Percentiles rank a stretch among this genome's conserved stretches.
phyloP scores from a whole-genome alignment of 2,797 vertebrate species.

The Acanthiza pusilla region DNA sequence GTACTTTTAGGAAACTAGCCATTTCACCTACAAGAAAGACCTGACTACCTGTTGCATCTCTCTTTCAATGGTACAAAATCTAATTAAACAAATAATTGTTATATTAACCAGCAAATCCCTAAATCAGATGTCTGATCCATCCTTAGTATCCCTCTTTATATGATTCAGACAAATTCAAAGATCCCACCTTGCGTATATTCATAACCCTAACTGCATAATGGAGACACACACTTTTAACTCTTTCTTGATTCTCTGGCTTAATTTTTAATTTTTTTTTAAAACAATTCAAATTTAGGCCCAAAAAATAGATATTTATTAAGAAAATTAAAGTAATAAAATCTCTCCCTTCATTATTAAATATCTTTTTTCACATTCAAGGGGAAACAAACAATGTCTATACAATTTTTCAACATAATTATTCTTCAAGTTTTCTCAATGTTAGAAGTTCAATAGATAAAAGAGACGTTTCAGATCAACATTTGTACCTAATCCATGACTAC shows the following conservation, averaged over 20 bases:
- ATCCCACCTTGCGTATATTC: neutral
- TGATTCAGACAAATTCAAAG: neutral
- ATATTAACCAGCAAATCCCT: neutral
- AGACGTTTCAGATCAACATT: neutral
- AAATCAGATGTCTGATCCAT: neutral
- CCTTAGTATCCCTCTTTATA: neutral
- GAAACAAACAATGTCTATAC: rapidly evolving
- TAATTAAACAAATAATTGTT: neutral
- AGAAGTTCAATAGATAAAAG: neutral
- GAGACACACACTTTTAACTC: neutral
- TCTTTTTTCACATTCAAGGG: neutral
- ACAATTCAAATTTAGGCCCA: neutral
- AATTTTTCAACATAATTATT: neutral
- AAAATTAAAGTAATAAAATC: neutral
- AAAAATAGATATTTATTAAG: neutral
- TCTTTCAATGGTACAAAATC: neutral
- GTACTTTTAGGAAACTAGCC: neutral
- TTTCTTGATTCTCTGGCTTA: neutral
- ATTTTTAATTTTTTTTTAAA: neutral
- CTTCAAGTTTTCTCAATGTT: neutral
- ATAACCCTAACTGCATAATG: neutral
- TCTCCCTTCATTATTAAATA: neutral
- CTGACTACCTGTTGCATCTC: rapidly evolving
- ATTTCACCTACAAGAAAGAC: neutral
- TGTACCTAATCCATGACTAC: neutral